Evolutionary conservation across 2,888 invertebrate species (phyloP), one percentile per base, ranked within the genome.

Genomic region (Pecten maximus): DNA sequence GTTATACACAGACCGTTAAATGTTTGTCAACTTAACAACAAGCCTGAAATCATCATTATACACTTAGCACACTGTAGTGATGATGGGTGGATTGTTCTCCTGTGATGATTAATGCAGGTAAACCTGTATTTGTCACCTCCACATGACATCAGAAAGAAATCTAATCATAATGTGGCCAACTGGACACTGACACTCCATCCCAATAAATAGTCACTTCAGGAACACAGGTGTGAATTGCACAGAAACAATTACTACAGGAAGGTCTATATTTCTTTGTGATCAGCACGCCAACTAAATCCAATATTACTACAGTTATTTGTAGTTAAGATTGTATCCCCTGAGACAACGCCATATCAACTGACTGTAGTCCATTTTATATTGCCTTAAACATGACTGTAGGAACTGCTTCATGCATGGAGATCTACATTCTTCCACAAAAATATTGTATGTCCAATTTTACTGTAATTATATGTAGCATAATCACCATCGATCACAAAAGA

Each of bases 401-500:
- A 6, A 3, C 28, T 1, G 2, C 74, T 10, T 15, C 35, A 74
- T 74, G 74, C 35, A 35, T 6, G 10, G 35, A 23, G 74, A 74
- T 74, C 10, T 35, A 35, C 74, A 74, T 74, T 74, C 74, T 74
- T 74, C 74, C 35, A 74, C 74, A 35, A 74, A 48, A 74, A 74
- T 74, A 74, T 74, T 28, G 28, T 74, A 74, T 74, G 23, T 74
- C 74, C 74, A 28, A 74, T 74, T 74, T 74, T 74, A 28, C 74
- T 74, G 74, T 35, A 74, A 74, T 74, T 74, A 74, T 74, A 35
- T 54, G 54, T 28, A 74, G 74, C 74, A 74, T 74, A 28, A 74
- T 74, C 28, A 10, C 74, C 74, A 74, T 35, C 35, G 74, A 74
- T 74, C 28, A 74, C 74, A 74, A 74, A 74, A 35, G 74, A 15